Percentiles rank a stretch among this genome's conserved stretches.
Evolutionary conservation across 2,888 invertebrate genomes (phyloP).

Genomic region (Drosophila nr. fundita): DNA sequence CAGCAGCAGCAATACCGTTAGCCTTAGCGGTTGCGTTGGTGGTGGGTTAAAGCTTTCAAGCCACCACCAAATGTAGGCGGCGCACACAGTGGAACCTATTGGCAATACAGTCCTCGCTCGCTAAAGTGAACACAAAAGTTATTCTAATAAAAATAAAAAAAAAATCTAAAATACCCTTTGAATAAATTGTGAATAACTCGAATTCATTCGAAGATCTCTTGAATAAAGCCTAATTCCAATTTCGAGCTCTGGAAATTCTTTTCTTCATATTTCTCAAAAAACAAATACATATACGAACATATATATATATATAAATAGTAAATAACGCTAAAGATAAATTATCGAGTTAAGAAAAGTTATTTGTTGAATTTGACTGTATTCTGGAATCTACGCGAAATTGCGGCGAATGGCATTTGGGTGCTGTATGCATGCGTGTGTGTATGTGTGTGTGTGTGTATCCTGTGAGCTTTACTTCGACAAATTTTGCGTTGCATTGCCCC

Average conservation of each 20-base stretch:
- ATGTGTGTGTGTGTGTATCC: constrained; percentile 3
- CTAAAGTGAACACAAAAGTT: background rate
- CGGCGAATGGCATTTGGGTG: constrained; percentile 9
- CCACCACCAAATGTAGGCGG: constrained; percentile 47
- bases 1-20: constrained; percentile 46
- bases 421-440: background rate
- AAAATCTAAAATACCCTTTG: background rate
- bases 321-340: background rate
- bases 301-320: too few species aligned
- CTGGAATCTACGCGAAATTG: background rate
- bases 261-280: too few species aligned
- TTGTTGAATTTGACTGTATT: background rate
- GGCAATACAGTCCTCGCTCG: constrained; percentile 4
- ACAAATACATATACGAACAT: too few species aligned
- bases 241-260: background rate
- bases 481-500: background rate
- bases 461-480: constrained; percentile 5
- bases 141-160: background rate
- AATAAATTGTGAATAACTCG: background rate
- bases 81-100: constrained; percentile 23
- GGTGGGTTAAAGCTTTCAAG: constrained; percentile 39
- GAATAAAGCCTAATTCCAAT: background rate
- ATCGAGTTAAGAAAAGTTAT: background rate
- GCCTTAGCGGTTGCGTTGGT: constrained; percentile 35
- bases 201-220: background rate